Percentiles rank a stretch among this genome's conserved stretches.
Conservation (phyloP, 1,140 invertebrate genomes). For the Glossosoma conforme region DNA sequence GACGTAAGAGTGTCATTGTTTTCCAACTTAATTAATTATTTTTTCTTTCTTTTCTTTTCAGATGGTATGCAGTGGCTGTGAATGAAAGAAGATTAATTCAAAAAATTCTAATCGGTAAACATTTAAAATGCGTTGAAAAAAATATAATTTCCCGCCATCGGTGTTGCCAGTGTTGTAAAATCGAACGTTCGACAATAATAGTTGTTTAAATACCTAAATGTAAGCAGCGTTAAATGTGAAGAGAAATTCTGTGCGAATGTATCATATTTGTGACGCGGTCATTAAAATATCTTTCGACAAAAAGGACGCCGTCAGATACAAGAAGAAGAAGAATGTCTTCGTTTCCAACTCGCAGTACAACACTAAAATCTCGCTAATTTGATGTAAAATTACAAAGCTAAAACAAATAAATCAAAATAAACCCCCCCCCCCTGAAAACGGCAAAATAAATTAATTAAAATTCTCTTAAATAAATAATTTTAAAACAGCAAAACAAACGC, state of each 20-base stretch:
- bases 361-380: slow-evolving; percentile 15
- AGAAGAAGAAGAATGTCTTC: slow-evolving; percentile 6
- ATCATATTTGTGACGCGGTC: slow-evolving; percentile 10
- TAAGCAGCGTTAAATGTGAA: too few relatives aligned
- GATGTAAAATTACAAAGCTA: slow-evolving; percentile 3
- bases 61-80: too few relatives aligned
- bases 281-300: slow-evolving; percentile 23
- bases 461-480: background rate
- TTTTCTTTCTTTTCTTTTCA: too few relatives aligned
- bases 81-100: too few relatives aligned
- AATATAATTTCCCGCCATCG: too few relatives aligned
- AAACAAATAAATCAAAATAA: background rate
- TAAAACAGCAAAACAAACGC: background rate
- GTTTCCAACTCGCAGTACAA: slow-evolving; percentile 14
- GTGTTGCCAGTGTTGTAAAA: too few relatives aligned
- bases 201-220: too few relatives aligned
- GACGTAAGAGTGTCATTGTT: too few relatives aligned
- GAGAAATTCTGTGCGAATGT: slow-evolving; percentile 16
- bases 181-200: too few relatives aligned
- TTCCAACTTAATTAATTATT: too few relatives aligned
- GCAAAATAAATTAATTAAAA: background rate
- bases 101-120: too few relatives aligned
- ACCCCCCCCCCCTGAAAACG: background rate
- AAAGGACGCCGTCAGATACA: slow-evolving; percentile 27
- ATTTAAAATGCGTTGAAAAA: too few relatives aligned